Percentiles rank a stretch among this genome's conserved stretches.
These are phyloP conservation scores for Sphenopsis melanotis DNA, from an alignment of 2,797 vertebrate genomes.

Conservation along the genomic window DNA sequence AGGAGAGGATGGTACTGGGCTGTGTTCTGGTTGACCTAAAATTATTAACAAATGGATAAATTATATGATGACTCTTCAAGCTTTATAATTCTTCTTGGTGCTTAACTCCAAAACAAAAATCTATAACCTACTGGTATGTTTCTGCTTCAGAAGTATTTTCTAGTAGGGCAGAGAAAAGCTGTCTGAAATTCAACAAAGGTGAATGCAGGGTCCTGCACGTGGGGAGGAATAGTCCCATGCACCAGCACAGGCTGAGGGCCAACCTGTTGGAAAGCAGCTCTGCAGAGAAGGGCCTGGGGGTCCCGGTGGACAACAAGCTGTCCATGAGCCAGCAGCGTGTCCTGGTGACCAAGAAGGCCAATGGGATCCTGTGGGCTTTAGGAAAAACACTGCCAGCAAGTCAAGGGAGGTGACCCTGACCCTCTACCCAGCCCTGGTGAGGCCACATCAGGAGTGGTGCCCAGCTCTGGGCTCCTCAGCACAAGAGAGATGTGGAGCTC, in stretches of 20 bases:
- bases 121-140: background rate
- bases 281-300: background rate
- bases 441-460: background rate
- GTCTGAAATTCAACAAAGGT: background rate
- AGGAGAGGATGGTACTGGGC: background rate
- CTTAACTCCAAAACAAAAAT: background rate
- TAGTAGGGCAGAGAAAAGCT: background rate
- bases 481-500: background rate
- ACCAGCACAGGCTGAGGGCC: background rate
- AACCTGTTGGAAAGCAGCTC: background rate
- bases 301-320: background rate
- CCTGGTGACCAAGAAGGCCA: rapidly evolving
- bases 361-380: rapidly evolving
- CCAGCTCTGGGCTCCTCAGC: background rate
- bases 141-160: background rate
- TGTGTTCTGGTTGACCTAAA: background rate
- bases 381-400: background rate
- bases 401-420: background rate
- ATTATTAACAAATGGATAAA: background rate
- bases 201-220: rapidly evolving
- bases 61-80: background rate
- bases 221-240: background rate
- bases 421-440: background rate
- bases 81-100: background rate
- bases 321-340: background rate